A percentile compares a stretch with the other conserved stretches of the same genome.
Evolutionary conservation across 1,140 invertebrate genomes (phyloP).

Genomic region (Bombus superbus): DNA sequence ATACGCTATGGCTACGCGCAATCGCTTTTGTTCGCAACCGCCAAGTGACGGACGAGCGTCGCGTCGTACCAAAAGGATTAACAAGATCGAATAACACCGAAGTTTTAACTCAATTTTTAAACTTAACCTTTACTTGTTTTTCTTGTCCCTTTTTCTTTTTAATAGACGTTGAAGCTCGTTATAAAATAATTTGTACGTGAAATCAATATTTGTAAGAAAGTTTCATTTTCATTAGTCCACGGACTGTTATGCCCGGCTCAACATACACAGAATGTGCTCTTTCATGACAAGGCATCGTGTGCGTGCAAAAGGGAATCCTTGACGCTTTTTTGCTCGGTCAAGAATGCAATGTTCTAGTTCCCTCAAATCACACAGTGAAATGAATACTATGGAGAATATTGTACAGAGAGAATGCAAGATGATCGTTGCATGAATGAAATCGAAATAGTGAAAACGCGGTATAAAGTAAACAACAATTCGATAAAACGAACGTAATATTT

Average conservation of each 20-base stretch:
- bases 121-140: too few species aligned
- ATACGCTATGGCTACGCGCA: too few species aligned
- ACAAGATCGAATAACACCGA: too few species aligned
- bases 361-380: neutral
- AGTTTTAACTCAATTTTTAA: too few species aligned
- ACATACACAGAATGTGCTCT: too few species aligned
- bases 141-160: too few species aligned
- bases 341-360: slow-evolving; percentile 31
- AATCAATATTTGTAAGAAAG: neutral
- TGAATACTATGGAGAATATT: neutral
- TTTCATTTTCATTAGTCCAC: too few species aligned
- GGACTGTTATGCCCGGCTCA: neutral
- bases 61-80: too few species aligned
- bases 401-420: too few species aligned
- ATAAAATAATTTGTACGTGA: neutral
- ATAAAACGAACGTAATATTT: too few species aligned
- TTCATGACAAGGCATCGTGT: neutral
- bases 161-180: neutral
- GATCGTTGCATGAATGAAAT: neutral
- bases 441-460: neutral
- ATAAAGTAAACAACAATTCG: neutral
- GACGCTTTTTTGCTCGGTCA: slow-evolving; percentile 11
- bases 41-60: too few species aligned
- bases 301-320: slow-evolving; percentile 25
- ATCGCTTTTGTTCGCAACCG: too few species aligned